A percentile compares a stretch with the other conserved stretches of the same genome.
Evolutionary conservation across 2,113 vertebrate genomes (phyloP).

Genomic region (Dinomys branickii): DNA sequence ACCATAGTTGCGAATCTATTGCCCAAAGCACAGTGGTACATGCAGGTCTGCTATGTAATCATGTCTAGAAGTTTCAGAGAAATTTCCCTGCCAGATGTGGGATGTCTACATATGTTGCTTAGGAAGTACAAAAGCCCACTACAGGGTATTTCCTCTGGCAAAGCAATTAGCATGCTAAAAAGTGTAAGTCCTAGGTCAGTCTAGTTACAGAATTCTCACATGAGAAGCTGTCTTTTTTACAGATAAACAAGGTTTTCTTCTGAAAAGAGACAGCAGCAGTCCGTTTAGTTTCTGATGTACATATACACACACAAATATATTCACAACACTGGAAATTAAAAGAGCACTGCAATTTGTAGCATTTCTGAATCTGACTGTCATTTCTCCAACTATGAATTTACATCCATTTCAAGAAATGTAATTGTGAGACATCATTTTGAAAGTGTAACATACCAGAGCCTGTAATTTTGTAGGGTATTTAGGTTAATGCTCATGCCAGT

Average conservation of each 20-base stretch:
- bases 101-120: conserved; percentile 21
- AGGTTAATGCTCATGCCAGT: background rate
- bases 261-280: conserved; percentile 48
- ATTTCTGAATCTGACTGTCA: background rate
- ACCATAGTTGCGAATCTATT: background rate
- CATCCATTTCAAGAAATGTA: conserved; percentile 31
- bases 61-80: conserved; percentile 73
- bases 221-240: conserved; percentile 66
- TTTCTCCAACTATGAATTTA: conserved; percentile 56
- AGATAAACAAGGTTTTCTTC: conserved; percentile 67
- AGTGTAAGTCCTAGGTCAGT: conserved; percentile 66
- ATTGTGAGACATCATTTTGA: conserved; percentile 35
- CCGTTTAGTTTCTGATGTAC: conserved; percentile 48
- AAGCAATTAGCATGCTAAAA: conserved; percentile 77
- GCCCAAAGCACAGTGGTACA: background rate
- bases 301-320: background rate
- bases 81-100: conserved; percentile 66
- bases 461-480: background rate
- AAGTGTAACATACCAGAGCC: background rate
- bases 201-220: conserved; percentile 68
- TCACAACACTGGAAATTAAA: conserved; percentile 9
- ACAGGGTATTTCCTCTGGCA: conserved; percentile 32
- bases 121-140: conserved; percentile 62
- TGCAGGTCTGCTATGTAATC: conserved; percentile 45
- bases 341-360: conserved; percentile 61